Evolutionary conservation across 2,113 vertebrate species (phyloP).

Genomic region (Clarias batrachus): DNA sequence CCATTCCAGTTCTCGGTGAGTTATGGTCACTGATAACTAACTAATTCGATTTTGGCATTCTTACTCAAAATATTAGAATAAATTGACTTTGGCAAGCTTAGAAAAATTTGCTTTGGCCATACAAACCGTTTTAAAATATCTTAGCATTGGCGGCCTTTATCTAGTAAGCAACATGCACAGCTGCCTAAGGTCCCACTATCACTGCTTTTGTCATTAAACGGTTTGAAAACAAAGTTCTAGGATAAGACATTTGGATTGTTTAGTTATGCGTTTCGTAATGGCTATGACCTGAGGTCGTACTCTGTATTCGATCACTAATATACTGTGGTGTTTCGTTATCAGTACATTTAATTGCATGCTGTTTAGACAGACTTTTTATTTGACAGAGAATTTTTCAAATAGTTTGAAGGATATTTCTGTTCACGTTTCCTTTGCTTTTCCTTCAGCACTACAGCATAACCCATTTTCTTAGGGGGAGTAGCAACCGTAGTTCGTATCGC

Average conservation of each 20-base stretch:
- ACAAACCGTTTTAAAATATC: neutral
- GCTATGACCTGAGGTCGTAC: neutral
- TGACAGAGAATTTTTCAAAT: neutral
- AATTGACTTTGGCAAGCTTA: neutral
- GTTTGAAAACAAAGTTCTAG: too few species aligned
- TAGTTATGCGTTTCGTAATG: neutral
- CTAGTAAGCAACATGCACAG: neutral
- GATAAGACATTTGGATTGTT: neutral
- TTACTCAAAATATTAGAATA: neutral
- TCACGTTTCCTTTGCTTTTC: neutral
- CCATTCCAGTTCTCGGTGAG: neutral
- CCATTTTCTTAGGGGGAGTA: neutral
- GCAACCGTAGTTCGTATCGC: constrained; percentile 49
- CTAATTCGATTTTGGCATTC: neutral
- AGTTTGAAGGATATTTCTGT: neutral
- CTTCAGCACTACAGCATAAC: constrained; percentile 29
- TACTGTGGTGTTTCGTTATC: neutral
- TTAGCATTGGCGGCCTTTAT: neutral
- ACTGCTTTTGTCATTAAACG: too few species aligned
- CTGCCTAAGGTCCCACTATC: too few species aligned
- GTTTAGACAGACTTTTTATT: neutral
- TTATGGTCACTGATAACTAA: neutral
- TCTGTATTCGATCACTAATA: neutral
- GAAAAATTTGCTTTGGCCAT: neutral
- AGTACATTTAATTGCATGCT: neutral